These are phyloP conservation scores for Podarcis cretensis DNA, from an alignment of 2,113 vertebrate genomes.

Conservation along the genomic window DNA sequence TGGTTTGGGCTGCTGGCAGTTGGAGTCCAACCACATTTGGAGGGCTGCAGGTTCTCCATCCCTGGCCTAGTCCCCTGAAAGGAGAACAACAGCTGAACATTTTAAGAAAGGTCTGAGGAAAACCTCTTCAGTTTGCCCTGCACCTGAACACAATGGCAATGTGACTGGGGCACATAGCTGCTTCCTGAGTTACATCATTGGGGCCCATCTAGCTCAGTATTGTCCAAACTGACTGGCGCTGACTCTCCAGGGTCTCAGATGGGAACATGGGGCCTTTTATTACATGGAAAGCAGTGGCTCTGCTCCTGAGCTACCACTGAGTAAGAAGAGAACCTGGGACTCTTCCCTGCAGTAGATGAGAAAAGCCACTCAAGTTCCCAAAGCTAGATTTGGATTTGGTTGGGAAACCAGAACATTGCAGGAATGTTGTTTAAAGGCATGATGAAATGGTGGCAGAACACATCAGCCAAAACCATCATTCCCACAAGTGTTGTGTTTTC, in stretches of 20 bases:
- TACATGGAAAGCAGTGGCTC: too few relatives aligned
- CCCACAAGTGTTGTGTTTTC: background rate
- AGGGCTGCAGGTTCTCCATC: too few relatives aligned
- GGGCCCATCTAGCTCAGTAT: too few relatives aligned
- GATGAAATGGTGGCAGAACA: background rate
- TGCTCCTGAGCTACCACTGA: background rate
- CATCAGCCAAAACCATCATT: background rate
- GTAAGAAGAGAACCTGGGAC: background rate
- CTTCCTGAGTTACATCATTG: too few relatives aligned
- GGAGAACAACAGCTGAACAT: background rate
- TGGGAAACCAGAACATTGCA: accelerated
- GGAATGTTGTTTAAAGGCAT: background rate
- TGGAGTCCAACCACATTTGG: too few relatives aligned
- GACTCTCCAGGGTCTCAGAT: too few relatives aligned
- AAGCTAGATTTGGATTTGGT: background rate
- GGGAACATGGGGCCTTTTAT: too few relatives aligned
- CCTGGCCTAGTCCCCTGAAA: background rate
- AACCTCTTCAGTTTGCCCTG: background rate
- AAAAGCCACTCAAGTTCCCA: background rate
- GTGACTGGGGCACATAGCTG: constrained; percentile 40
- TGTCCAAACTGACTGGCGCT: too few relatives aligned
- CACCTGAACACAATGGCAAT: background rate
- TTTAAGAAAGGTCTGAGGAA: background rate
- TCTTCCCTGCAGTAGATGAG: background rate
- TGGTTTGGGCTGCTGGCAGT: too few relatives aligned